These are phyloP conservation scores for Priapulus caudatus DNA, from an alignment of 2,888 invertebrate genomes.

Conservation along the genomic window DNA sequence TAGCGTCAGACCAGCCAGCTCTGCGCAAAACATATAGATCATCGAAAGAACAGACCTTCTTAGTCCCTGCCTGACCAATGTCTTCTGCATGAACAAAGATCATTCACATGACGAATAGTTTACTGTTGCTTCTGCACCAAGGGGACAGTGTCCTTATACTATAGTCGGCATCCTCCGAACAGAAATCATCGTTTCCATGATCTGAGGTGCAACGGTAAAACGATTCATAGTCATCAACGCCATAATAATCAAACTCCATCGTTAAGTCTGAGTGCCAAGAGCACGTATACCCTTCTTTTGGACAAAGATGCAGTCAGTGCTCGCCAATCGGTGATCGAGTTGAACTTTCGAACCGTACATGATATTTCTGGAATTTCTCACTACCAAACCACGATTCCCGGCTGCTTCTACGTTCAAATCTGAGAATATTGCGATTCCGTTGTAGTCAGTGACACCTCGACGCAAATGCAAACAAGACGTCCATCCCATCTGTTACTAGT, in stretches of 20 bases:
- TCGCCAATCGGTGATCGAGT: conserved; percentile 35
- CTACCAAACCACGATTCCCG: conserved; percentile 36
- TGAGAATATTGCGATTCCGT: conserved; percentile 34
- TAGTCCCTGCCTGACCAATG: not conserved
- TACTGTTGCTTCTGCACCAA: not conserved
- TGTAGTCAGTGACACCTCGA: conserved; percentile 37
- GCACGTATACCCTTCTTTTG: conserved; percentile 26
- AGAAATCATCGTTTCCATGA: conserved; percentile 31
- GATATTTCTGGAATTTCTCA: conserved; percentile 36
- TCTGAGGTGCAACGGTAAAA: conserved; percentile 25
- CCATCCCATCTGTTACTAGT: conserved; percentile 33
- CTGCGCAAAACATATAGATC: not conserved
- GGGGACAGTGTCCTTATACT: not conserved
- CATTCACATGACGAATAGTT: not conserved
- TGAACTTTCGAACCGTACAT: conserved; percentile 38
- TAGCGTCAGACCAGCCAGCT: not conserved
- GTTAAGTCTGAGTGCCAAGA: conserved; percentile 27
- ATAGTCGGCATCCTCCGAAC: conserved; percentile 26
- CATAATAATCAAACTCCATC: conserved; percentile 28
- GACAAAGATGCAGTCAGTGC: conserved; percentile 35
- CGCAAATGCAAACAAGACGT: conserved; percentile 37
- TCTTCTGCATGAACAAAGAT: not conserved
- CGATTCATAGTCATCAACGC: conserved; percentile 32
- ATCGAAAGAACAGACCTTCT: not conserved
- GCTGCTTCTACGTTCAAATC: conserved; percentile 35